phyloP scores from a whole-genome alignment of 2,113 vertebrate species.

The Hemibagrus wyckioides region DNA sequence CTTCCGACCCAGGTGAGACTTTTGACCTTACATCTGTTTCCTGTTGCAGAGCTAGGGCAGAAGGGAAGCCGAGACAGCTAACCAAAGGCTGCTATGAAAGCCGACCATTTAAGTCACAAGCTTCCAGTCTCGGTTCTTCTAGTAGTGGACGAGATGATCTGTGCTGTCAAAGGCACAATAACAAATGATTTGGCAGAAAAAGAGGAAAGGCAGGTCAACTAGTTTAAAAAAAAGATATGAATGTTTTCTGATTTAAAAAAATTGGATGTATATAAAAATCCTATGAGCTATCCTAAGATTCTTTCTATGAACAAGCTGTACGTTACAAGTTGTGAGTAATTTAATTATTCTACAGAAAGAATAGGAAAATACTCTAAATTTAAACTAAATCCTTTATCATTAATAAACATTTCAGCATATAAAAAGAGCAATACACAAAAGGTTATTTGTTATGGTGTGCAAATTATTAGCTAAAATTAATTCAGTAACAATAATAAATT shows the following conservation, averaged over 20 bases:
- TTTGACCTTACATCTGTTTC: slow-evolving; percentile 81
- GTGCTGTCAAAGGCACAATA: slow-evolving; percentile 14
- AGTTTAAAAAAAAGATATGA: background rate
- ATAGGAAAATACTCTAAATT: background rate
- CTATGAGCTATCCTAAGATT: background rate
- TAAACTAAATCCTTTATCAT: background rate
- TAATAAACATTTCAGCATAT: background rate
- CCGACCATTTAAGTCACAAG: slow-evolving; percentile 36
- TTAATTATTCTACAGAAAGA: background rate
- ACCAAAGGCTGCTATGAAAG: slow-evolving; percentile 24
- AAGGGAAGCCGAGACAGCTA: background rate
- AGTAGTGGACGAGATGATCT: background rate
- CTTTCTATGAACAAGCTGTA: background rate
- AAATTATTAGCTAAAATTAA: background rate
- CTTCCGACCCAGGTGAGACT: slow-evolving; percentile 81
- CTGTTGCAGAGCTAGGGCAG: slow-evolving; percentile 62
- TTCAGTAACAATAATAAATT: background rate
- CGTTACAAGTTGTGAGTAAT: background rate
- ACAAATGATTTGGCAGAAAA: slow-evolving; percentile 11
- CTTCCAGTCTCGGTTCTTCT: slow-evolving; percentile 10
- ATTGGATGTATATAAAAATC: background rate
- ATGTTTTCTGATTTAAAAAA: background rate
- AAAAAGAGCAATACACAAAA: background rate
- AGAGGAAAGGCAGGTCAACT: background rate
- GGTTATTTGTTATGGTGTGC: background rate